phyloP scores from a whole-genome alignment of 2,113 vertebrate genomes.

The Cynopterus brachyotis region DNA sequence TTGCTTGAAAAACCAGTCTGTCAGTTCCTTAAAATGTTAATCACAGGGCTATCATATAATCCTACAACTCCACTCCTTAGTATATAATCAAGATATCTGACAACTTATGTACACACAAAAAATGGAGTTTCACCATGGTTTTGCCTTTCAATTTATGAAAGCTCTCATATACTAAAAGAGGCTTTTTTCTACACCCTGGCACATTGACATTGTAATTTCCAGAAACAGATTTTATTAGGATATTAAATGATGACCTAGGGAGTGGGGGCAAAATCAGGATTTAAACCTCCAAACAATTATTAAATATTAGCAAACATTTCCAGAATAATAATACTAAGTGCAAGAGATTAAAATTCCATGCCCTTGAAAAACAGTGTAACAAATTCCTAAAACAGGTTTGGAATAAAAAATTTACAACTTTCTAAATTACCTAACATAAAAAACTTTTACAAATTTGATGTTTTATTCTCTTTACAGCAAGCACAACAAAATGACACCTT shows the following conservation, averaged over 20 bases:
- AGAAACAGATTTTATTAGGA: background rate
- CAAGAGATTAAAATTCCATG: background rate
- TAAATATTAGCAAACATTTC: slow-evolving; percentile 8
- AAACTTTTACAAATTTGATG: background rate
- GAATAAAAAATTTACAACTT: background rate
- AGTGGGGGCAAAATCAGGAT: background rate
- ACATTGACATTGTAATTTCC: background rate
- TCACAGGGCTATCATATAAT: background rate
- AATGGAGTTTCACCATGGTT: background rate
- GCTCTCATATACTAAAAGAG: background rate
- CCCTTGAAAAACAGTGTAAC: background rate
- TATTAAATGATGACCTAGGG: background rate
- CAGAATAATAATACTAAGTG: background rate
- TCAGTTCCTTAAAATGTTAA: background rate
- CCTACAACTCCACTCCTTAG: background rate
- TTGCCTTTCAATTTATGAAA: background rate
- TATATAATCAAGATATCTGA: background rate
- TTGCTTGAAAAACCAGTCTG: background rate
- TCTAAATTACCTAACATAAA: background rate
- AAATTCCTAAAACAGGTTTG: background rate
- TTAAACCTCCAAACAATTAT: background rate
- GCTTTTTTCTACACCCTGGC: background rate
- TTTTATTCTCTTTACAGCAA: background rate
- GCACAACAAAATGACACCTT: background rate
- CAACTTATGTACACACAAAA: background rate